A percentile compares a stretch with the other conserved stretches of the same genome.
Conservation (phyloP, 1,140 invertebrate species). For the Charaxes varanes region DNA sequence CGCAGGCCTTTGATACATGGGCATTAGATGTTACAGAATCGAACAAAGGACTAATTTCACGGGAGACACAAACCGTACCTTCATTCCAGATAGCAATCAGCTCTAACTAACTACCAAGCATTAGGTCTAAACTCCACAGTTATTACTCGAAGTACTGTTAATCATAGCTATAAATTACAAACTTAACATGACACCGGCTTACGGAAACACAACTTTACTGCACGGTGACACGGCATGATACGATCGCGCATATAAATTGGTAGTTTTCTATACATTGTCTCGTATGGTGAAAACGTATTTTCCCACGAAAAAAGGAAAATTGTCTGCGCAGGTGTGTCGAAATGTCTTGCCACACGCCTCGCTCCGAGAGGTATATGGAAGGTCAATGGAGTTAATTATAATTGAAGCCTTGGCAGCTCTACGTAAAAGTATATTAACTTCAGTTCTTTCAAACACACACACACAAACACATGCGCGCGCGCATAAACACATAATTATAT, state of each 20-base stretch:
- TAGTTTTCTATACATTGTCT: constrained; percentile 54
- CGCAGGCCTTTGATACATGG: too few relatives aligned
- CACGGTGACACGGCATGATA: too few relatives aligned
- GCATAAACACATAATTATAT: too few relatives aligned
- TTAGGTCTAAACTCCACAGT: constrained; percentile 15
- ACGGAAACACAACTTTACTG: constrained; percentile 5
- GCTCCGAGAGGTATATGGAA: constrained; percentile 18
- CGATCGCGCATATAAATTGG: constrained; percentile 24
- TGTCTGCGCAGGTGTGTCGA: constrained; percentile 49
- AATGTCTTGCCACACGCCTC: constrained; percentile 51
- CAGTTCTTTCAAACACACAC: too few relatives aligned
- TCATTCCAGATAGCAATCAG: constrained; percentile 8
- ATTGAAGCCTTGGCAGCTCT: constrained; percentile 3
- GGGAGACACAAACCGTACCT: too few relatives aligned
- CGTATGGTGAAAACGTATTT: constrained; percentile 60
- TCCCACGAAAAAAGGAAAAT: constrained; percentile 71
- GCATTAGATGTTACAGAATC: too few relatives aligned
- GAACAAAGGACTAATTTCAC: too few relatives aligned
- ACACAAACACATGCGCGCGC: too few relatives aligned
- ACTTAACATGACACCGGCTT: too few relatives aligned
- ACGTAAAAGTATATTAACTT: too few relatives aligned
- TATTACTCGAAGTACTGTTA: constrained; percentile 44
- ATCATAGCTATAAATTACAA: constrained; percentile 25
- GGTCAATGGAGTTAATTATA: constrained; percentile 18
- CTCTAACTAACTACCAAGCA: constrained; percentile 15